Conservation (phyloP, 2,888 invertebrate genomes). For the Rutpela maculata region DNA sequence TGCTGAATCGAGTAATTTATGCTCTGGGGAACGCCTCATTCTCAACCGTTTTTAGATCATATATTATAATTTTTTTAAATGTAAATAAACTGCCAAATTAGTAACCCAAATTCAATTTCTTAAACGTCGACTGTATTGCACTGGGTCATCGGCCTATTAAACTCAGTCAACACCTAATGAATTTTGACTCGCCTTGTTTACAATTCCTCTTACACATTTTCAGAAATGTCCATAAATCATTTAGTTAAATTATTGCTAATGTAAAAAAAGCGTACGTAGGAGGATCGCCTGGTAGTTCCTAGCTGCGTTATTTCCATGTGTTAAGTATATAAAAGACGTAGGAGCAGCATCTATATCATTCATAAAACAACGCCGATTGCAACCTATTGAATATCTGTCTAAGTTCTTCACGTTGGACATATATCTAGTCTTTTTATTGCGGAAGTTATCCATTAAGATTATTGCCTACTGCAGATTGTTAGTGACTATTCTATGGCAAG, state of each 20-base stretch:
- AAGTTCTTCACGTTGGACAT: background rate
- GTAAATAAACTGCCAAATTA: too few relatives aligned
- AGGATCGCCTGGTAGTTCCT: background rate
- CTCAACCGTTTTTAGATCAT: too few relatives aligned
- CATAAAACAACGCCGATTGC: background rate
- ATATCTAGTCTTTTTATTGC: background rate
- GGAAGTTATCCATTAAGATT: background rate
- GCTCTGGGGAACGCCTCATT: too few relatives aligned
- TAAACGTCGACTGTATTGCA: background rate
- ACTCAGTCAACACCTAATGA: background rate
- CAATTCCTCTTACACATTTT: background rate
- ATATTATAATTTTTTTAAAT: too few relatives aligned
- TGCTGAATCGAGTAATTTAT: too few relatives aligned
- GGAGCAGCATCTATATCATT: background rate
- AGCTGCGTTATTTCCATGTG: background rate
- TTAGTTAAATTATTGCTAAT: background rate
- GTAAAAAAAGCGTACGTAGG: background rate
- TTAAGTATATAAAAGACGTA: background rate
- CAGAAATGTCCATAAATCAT: background rate
- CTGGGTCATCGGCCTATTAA: background rate
- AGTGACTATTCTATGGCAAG: background rate
- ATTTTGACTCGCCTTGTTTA: background rate
- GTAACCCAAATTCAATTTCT: too few relatives aligned
- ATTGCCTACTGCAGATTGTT: background rate
- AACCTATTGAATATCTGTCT: background rate